Base-by-base conservation (phyloP, 2,797 vertebrate species). In the Lepus oiostolus region DNA sequence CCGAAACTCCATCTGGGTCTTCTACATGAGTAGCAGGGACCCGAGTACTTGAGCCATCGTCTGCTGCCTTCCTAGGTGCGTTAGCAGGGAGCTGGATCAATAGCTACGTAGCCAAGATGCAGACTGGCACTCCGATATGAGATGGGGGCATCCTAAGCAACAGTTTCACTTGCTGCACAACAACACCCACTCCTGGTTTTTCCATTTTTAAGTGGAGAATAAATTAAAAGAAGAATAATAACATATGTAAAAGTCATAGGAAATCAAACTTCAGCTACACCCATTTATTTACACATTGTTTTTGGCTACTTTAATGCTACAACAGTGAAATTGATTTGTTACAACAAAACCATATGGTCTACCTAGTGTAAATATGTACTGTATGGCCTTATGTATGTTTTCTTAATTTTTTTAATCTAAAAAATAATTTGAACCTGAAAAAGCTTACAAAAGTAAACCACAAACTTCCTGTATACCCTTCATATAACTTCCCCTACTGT, bases 191-290 rank as follows among this genome's bases (percentile, higher is more conserved):
- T 24, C 80, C 58, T 58, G 54, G 4, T 32, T 80, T 94, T 93
- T 83, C 79, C 17, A 52, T 89, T 84, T 94, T 89, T 82, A 52
- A 94, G 50, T 94, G 71, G 28, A 5, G 42, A 94, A 38, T 94
- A 94, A 88, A 91, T 80, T 19, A 75, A 83, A 85, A 85, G 54
- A 81, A 83, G 12, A 79, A 38, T 67, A 81, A 22, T 83, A n/a
- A 83, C 60, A 60, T 12, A 10, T 70, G 70, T 47, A 47, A 26
- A 77, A 82, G 35, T 89, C 86, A 77, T 26, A 68, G n/a, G 82
- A 90, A 79, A 47, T 83, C 21, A 24, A 50, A 83, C 84, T 71
- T 91, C 12, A 77, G 58, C 52, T 32, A 83, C 13, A 32, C 22
- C 42, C 4, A 10, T 88, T 85, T 75, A 70, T 76, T 91, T 93